Base-by-base conservation (phyloP, 2,888 invertebrate genomes). In the Nebria brevicollis region DNA sequence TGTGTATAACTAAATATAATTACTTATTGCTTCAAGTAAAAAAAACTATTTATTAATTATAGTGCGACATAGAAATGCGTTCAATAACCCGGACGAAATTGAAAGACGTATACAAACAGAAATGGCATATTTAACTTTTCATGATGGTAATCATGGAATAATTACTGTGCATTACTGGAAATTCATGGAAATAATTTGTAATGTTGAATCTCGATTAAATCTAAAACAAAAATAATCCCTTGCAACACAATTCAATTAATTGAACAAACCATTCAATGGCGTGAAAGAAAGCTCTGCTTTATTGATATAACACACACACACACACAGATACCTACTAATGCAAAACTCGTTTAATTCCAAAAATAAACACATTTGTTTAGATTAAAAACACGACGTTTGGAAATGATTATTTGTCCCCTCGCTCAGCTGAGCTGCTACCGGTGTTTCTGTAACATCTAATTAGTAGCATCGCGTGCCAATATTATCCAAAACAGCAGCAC, bases 371-470 rank as follows among this genome's bases (percentile, higher is more conserved):
- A 54, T 54, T 54, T 54, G 54, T 54, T 54, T 54, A 54, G 54
- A 54, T 54, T 54, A 54, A 54, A 54, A 54, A 13, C 54, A 54
- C 13, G 54, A 54, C 13, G 54, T 25, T 20, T 70, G 11, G 70
- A 11, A 70, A 25, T 15, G 70, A 70, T 25, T 70, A 70, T 66
- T 66, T 70, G 20, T 70, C 70, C 54, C 54, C 54, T 54, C 54
- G 54, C 54, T 54, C 8, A 1, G 54, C 54, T 54, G 54, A 54
- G 54, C 13, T 54, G 54, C 54, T 54, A 54, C 54, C 54, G 54
- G 72, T 74, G 74, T 54, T 25, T 74, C 74, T 20, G 74, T n/a
- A 72, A n/a, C 74, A 25, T 15, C 43, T 70, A 70, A 70, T 70
- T 70, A 70, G 70, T 20, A 25, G 70, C 13, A 70, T 70, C 70